These are phyloP conservation scores for Diadema setosum DNA, from an alignment of 35 echinoderm and acorn worm genomes.

Conservation along the genomic window DNA sequence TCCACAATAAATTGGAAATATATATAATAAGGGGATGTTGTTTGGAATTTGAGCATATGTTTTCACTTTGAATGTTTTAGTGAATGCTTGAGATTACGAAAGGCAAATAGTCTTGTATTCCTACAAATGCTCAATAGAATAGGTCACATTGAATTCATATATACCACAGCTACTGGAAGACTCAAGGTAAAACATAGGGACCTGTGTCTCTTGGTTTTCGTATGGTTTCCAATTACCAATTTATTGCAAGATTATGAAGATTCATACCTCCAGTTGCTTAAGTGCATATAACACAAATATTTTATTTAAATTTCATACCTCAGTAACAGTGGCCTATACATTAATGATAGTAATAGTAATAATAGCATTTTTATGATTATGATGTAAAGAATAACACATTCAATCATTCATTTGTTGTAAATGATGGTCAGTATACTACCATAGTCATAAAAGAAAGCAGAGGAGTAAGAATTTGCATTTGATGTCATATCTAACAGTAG, in stretches of 20 bases:
- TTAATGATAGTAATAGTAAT: not conserved
- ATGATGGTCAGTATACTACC: not conserved
- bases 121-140: no score
- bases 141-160: no score
- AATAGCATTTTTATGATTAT: not conserved
- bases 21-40: no score
- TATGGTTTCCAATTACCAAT: slow-evolving; percentile 15
- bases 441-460: not conserved
- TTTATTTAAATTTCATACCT: not conserved
- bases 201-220: not conserved
- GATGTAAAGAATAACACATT: slow-evolving; percentile 1
- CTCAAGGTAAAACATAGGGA: no score
- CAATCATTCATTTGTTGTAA: not conserved
- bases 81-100: no score
- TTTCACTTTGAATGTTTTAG: no score
- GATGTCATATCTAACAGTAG: no score
- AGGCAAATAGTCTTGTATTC: no score
- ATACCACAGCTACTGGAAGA: no score
- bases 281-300: slow-evolving; percentile 3
- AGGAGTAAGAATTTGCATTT: no score
- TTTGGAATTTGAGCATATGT: no score
- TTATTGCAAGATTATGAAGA: slow-evolving; percentile 3
- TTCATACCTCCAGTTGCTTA: slow-evolving; percentile 3
- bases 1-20: no score
- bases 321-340: not conserved